These are phyloP conservation scores for Deladenus siricidicola DNA, from an alignment of 2,888 invertebrate genomes.

Conservation along the genomic window DNA sequence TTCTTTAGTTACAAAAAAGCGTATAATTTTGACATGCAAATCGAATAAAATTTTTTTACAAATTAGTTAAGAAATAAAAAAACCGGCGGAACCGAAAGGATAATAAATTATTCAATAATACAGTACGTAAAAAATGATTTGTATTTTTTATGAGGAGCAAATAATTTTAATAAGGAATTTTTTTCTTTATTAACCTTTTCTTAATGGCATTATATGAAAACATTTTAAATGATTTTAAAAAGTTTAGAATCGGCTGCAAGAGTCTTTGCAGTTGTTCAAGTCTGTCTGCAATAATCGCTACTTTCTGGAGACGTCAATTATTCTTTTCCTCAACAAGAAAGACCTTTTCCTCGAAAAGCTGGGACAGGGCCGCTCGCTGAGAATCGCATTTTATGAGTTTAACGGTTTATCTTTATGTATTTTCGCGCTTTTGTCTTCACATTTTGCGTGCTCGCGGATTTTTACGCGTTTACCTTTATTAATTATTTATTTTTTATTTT, in stretches of 20 bases:
- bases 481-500: too few relatives aligned
- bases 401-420: constrained; percentile 21
- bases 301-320: constrained; percentile 93
- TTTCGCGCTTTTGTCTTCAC: background rate
- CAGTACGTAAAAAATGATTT: background rate
- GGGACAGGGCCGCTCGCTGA: constrained; percentile 31
- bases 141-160: background rate
- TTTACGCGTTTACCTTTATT: background rate
- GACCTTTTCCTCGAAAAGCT: constrained; percentile 47
- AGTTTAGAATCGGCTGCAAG: constrained; percentile 94
- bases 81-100: too few relatives aligned
- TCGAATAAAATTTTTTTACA: too few relatives aligned
- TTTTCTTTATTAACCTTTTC: background rate
- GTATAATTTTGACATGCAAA: too few relatives aligned
- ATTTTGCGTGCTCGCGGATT: background rate
- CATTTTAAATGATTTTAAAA: constrained; percentile 3
- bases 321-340: constrained; percentile 71
- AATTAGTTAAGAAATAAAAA: too few relatives aligned
- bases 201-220: background rate
- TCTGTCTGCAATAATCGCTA: constrained; percentile 99
- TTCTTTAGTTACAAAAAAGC: too few relatives aligned
- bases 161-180: too few relatives aligned
- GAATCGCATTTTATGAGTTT: constrained; percentile 39
- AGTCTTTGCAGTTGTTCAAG: constrained; percentile 95
- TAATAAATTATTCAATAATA: background rate